A percentile compares a stretch with the other conserved stretches of the same genome.
Conservation (phyloP, 2,797 vertebrate species). For the Sebastes iracundus region DNA sequence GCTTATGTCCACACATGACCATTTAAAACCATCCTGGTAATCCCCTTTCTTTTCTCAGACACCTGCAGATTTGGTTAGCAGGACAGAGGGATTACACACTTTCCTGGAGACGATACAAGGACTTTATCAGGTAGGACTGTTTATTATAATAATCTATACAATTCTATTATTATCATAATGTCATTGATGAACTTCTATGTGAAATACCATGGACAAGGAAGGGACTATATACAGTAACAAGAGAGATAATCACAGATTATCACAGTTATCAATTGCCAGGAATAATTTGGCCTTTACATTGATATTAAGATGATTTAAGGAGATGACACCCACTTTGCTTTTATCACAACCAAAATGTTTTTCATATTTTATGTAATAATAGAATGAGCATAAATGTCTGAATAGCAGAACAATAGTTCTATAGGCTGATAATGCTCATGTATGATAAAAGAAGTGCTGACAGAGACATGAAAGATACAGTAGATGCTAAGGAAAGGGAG, state of each 20-base stretch:
- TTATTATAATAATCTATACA: neutral
- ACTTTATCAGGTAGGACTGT: constrained; percentile 49
- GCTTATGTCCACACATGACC: constrained; percentile 83
- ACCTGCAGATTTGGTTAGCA: constrained; percentile 54
- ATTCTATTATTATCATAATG: neutral
- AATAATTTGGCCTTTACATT: neutral
- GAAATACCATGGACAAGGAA: neutral
- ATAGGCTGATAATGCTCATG: neutral
- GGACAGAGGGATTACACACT: constrained; percentile 52
- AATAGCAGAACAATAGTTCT: neutral
- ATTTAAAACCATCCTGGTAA: constrained; percentile 85
- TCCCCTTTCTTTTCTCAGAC: constrained; percentile 77
- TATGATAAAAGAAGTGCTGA: neutral
- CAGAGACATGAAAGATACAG: neutral
- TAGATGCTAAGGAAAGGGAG: neutral
- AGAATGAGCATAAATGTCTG: neutral
- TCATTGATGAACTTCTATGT: neutral
- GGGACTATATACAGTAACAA: neutral
- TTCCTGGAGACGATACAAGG: constrained; percentile 29
- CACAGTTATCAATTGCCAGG: no score
- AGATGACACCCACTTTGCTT: neutral
- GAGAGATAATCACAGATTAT: neutral
- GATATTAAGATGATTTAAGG: neutral
- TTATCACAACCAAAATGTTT: neutral
- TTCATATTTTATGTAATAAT: neutral